Percentiles rank a stretch among this genome's conserved stretches.
phyloP scores from a whole-genome alignment of 2,797 vertebrate species.

The Coilia nasus region DNA sequence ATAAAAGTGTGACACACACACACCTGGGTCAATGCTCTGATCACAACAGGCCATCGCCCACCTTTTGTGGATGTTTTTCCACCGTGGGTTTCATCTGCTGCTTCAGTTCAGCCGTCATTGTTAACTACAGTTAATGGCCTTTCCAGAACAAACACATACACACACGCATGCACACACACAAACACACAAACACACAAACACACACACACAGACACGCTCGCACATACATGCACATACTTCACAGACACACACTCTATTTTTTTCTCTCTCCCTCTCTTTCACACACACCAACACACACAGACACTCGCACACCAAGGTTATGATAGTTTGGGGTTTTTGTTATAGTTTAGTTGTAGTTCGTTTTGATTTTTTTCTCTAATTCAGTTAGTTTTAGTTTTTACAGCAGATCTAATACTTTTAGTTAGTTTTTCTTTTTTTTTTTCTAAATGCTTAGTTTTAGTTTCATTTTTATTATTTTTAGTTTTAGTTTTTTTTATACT shows the following conservation, averaged over 20 bases:
- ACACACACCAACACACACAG: background rate
- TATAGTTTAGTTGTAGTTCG: too few relatives aligned
- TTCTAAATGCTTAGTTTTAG: too few relatives aligned
- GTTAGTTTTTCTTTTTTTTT: too few relatives aligned
- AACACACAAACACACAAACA: background rate
- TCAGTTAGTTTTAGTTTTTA: too few relatives aligned
- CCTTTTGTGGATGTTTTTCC: background rate
- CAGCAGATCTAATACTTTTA: too few relatives aligned
- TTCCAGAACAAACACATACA: background rate
- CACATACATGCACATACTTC: background rate
- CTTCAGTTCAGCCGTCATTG: background rate
- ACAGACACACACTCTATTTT: background rate
- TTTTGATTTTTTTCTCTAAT: too few relatives aligned
- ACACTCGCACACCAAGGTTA: background rate
- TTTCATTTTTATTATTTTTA: too few relatives aligned
- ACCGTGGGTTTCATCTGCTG: background rate
- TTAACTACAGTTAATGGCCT: background rate
- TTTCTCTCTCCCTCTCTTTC: too few relatives aligned
- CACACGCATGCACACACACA: background rate
- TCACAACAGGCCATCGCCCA: background rate
- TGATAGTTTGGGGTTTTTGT: too few relatives aligned
- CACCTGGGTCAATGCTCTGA: too few relatives aligned
- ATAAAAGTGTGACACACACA: too few relatives aligned
- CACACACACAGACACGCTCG: background rate
- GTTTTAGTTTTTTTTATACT: too few relatives aligned